Evolutionary conservation across 2,113 vertebrate genomes (phyloP), one percentile per base, ranked within the genome.

Genomic region (Pimephales promelas): DNA sequence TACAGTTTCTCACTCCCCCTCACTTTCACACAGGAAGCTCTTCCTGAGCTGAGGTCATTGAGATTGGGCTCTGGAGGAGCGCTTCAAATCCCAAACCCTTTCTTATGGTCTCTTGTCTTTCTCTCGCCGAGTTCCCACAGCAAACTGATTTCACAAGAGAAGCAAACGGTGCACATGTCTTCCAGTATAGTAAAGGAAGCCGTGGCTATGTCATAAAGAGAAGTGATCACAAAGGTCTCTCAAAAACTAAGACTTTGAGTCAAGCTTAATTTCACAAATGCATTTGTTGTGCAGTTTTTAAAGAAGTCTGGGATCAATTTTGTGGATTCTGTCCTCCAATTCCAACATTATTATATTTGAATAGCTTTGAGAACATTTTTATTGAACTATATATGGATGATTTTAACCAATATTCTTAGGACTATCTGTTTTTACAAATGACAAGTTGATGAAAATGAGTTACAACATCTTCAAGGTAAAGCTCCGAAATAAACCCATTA

Each of bases 1-100:
- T 78, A 77, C 14, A 13, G 57, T 52, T 83, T 84, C 84, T 57
- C 90, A 91, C 92, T 94, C 90, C 92, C 91, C 91, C 92, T 91
- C 92, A 84, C 77, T 83, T 84, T 90, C 91, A 88, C 89, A 90
- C 82, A 91, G 91, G 92, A 91, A 91, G 88, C 86, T 78, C 82
- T 85, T 83, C 79, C 86, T 80, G 83, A 81, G 40, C 43, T 43
- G 83, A 81, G 90, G 89, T 92, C 90, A 86, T 36, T 36, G 79
- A 83, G 47, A 73, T 59, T 71, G 56, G 52, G 82, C 86, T 87
- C 83, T 85, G 28, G 72, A 77, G 83, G 80, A 83, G 68, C 68
- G 20, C 62, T 85, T 75, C 16, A 72, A 82, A 77, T 81, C 82
- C 72, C 86, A 70, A 20, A 64, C 43, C 70, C 3, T 36, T 64